Conservation (phyloP, 2,888 invertebrate species). For the Tipula confusa region DNA sequence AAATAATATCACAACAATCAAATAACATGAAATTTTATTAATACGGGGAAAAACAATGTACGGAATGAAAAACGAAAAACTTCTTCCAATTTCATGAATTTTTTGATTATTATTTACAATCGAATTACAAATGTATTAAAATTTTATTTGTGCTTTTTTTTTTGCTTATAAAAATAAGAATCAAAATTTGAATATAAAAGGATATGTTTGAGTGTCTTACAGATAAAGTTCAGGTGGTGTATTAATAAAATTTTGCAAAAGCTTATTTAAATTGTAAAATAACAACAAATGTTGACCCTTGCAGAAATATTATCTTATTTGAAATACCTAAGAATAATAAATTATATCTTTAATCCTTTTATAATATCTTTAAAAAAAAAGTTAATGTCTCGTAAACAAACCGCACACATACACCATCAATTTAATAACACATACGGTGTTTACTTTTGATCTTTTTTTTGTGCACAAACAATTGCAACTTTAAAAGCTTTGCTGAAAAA, state of each 20-base stretch:
- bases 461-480: not conserved
- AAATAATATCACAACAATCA: constrained; percentile 9
- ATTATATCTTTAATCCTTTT: not conserved
- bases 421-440: not conserved
- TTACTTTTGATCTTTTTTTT: not conserved
- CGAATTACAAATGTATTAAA: not conserved
- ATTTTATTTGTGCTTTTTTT: not conserved
- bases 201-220: not conserved
- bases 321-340: too few relatives aligned
- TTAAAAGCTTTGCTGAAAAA: not conserved
- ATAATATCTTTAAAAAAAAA: not conserved
- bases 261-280: too few relatives aligned
- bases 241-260: not conserved
- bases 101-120: constrained; percentile 5
- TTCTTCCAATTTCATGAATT: not conserved
- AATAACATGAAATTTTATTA: constrained; percentile 13
- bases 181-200: not conserved
- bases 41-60: not conserved
- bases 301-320: too few relatives aligned
- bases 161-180: not conserved
- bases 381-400: not conserved
- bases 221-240: not conserved
- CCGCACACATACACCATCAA: not conserved
- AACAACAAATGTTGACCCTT: too few relatives aligned
- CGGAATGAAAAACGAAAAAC: not conserved